These are phyloP conservation scores for Penaeus indicus DNA, from an alignment of 1,140 invertebrate genomes.

Conservation along the genomic window DNA sequence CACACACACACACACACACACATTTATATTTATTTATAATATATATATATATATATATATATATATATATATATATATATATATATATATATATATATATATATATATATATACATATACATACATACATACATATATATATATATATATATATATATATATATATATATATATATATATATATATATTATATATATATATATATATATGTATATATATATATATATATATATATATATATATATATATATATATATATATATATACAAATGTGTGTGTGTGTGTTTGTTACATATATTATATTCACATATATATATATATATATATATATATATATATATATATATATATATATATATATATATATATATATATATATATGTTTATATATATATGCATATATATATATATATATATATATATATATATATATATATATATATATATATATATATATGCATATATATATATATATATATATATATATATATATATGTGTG, in stretches of 20 bases:
- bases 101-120: background rate
- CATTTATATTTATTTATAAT: background rate
- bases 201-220: background rate
- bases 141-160: slow-evolving; percentile 10
- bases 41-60: slow-evolving; percentile 6
- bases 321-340: background rate
- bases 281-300: too few relatives aligned
- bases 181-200: slow-evolving; percentile 9
- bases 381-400: too few relatives aligned
- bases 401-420: too few relatives aligned
- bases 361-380: background rate
- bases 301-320: background rate
- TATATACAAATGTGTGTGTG: background rate
- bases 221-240: background rate
- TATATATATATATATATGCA: too few relatives aligned
- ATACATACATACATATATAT: slow-evolving; percentile 15
- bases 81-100: background rate
- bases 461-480: too few relatives aligned
- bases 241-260: background rate
- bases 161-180: background rate
- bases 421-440: too few relatives aligned
- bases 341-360: slow-evolving; percentile 1
- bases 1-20: background rate
- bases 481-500: too few relatives aligned
- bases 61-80: background rate